Conservation (phyloP, 2,888 invertebrate genomes). For the Acrocera orbiculus region DNA sequence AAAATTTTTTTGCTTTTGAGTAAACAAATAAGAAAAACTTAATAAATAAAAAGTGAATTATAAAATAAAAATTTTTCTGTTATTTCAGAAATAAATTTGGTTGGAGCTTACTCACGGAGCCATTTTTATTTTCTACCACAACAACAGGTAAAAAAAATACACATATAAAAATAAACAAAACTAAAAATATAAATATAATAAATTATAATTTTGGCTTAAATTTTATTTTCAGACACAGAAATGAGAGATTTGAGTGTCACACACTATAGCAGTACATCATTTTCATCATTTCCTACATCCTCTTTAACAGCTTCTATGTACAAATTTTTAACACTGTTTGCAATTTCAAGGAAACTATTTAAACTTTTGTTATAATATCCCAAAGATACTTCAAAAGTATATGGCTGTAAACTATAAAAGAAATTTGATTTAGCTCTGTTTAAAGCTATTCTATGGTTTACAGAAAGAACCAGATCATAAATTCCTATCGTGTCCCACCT, state of each 20-base stretch:
- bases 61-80: neutral
- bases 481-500: too few relatives aligned
- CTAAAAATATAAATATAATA: neutral
- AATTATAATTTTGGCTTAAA: neutral
- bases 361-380: too few relatives aligned
- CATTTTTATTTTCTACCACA: slow-evolving; percentile 10
- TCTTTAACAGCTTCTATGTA: slow-evolving; percentile 4
- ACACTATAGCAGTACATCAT: slow-evolving; percentile 9
- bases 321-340: too few relatives aligned
- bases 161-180: neutral
- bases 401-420: too few relatives aligned
- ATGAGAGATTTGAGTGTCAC: slow-evolving; percentile 13
- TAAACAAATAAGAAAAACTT: too few relatives aligned
- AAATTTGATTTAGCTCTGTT: too few relatives aligned
- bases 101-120: slow-evolving; percentile 11
- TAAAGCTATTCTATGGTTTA: too few relatives aligned
- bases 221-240: slow-evolving; percentile 9
- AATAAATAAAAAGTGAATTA: too few relatives aligned
- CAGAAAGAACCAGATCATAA: too few relatives aligned
- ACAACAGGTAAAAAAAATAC: slow-evolving; percentile 7
- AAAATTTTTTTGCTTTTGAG: too few relatives aligned
- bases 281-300: slow-evolving; percentile 3
- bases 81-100: slow-evolving; percentile 10
- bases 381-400: too few relatives aligned
- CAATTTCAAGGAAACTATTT: too few relatives aligned